These are phyloP conservation scores for Ornithoptera priamus DNA, from an alignment of 2,888 invertebrate genomes.

Conservation along the genomic window DNA sequence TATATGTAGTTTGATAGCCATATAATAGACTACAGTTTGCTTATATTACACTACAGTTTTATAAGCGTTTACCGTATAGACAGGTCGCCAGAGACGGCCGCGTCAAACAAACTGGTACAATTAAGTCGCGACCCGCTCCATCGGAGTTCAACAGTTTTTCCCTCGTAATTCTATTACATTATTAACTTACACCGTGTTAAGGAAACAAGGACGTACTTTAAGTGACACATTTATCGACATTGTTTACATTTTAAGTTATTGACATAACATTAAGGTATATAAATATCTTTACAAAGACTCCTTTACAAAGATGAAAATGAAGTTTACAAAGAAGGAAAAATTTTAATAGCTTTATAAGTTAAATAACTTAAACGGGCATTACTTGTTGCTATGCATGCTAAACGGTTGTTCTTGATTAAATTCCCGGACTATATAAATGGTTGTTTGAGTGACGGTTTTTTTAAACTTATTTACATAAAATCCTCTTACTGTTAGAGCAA, in stretches of 20 bases:
- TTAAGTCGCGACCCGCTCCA: slow-evolving; percentile 70
- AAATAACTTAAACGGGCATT: background rate
- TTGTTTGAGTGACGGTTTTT: background rate
- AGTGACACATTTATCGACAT: slow-evolving; percentile 10
- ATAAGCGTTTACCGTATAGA: slow-evolving; percentile 34
- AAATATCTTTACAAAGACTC: background rate
- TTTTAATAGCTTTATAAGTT: background rate
- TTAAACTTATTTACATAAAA: background rate
- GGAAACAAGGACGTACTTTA: slow-evolving; percentile 41
- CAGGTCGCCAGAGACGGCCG: slow-evolving; percentile 40
- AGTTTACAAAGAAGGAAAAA: background rate
- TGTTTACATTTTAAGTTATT: background rate
- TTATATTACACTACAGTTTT: background rate
- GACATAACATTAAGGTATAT: background rate
- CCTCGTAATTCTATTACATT: slow-evolving; percentile 79
- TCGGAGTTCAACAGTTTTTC: slow-evolving; percentile 77
- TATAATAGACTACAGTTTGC: too few relatives aligned
- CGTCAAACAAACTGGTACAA: slow-evolving; percentile 72
- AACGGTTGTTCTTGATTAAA: background rate
- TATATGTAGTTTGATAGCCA: too few relatives aligned
- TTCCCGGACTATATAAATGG: background rate
- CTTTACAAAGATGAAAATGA: too few relatives aligned
- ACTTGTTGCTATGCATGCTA: background rate
- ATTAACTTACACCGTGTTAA: slow-evolving; percentile 78
- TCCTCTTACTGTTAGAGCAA: too few relatives aligned